Evolutionary conservation across 2,797 vertebrate species (phyloP).

Genomic region (Trachops cirrhosus): DNA sequence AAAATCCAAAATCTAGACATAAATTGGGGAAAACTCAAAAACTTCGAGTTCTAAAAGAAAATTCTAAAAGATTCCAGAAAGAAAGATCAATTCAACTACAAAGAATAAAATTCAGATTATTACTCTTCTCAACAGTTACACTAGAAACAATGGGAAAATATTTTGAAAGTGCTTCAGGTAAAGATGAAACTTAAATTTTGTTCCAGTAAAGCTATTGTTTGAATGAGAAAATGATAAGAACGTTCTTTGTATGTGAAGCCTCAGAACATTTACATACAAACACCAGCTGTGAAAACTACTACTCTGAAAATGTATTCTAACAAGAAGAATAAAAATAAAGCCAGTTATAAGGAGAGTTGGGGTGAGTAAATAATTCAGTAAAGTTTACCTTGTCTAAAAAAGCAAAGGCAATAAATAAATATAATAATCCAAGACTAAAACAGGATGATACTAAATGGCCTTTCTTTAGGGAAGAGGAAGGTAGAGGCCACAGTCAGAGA

Average conservation of each 20-base stretch:
- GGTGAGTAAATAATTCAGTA: not conserved
- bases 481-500: not conserved
- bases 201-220: not conserved
- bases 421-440: not conserved
- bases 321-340: not conserved
- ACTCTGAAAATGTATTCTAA: not conserved
- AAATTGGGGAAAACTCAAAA: not conserved
- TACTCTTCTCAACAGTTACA: not conserved
- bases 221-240: not conserved
- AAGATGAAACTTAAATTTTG: not conserved
- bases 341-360: not conserved
- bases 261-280: not conserved
- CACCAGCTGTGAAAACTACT: not conserved
- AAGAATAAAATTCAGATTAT: not conserved
- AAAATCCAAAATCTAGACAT: conserved; percentile 3
- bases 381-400: not conserved
- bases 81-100: not conserved
- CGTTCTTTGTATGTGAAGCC: not conserved
- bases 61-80: not conserved
- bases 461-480: not conserved
- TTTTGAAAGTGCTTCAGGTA: not conserved
- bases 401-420: not conserved
- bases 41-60: conserved; percentile 16
- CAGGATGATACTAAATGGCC: not conserved
- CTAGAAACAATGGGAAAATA: not conserved